phyloP scores from a whole-genome alignment of 53 echinoderm and acorn worm genomes.

The Henricia sp. region DNA sequence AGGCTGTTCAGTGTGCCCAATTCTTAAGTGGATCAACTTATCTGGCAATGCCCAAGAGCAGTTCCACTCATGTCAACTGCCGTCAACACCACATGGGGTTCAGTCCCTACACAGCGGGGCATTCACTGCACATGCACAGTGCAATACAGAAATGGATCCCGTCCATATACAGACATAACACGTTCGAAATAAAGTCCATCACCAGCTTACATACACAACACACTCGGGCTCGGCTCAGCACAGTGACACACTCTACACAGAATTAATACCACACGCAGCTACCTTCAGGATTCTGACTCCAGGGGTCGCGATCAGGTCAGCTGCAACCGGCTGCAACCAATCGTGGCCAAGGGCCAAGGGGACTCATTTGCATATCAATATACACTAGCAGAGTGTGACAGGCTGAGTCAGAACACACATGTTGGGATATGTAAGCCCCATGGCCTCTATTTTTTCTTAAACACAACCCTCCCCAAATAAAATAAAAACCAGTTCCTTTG shows the following conservation, averaged over 20 bases:
- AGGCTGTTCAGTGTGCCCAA: slow-evolving; percentile 3
- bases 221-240: no score
- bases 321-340: slow-evolving; percentile 66
- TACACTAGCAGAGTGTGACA: slow-evolving; percentile 38
- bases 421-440: slow-evolving; percentile 8
- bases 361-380: slow-evolving; percentile 63
- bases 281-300: slow-evolving; percentile 52
- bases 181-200: slow-evolving; percentile 50
- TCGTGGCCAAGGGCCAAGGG: slow-evolving; percentile 59
- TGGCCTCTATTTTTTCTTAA: slow-evolving; percentile 15
- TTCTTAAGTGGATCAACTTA: slow-evolving; percentile 16
- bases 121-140: neutral
- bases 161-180: slow-evolving; percentile 16
- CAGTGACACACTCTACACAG: slow-evolving; percentile 38
- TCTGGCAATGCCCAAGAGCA: slow-evolving; percentile 27
- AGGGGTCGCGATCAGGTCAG: slow-evolving; percentile 62
- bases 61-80: neutral
- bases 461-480: no score
- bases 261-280: slow-evolving; percentile 59
- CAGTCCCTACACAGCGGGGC: neutral
- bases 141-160: neutral
- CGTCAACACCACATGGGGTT: slow-evolving; percentile 33
- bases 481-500: no score
- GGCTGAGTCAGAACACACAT: slow-evolving; percentile 37
- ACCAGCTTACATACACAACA: slow-evolving; percentile 58